phyloP scores from a whole-genome alignment of 1,140 invertebrate species.

The Wiebesia pumilae region DNA sequence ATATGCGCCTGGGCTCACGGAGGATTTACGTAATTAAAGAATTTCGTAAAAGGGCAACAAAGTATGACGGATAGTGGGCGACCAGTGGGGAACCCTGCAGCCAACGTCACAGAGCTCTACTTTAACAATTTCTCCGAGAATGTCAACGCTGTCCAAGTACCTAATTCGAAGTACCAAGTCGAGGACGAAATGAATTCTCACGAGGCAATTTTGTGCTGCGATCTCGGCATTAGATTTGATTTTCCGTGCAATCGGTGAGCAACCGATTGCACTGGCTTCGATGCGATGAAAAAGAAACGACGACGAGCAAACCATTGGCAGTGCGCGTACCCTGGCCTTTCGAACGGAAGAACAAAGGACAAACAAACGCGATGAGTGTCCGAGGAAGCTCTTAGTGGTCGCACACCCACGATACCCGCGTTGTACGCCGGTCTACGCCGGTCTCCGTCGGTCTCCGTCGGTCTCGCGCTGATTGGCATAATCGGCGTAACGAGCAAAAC shows the following conservation, averaged over 20 bases:
- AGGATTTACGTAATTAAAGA: no score
- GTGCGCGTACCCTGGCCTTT: background rate
- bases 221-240: background rate
- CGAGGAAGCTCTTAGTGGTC: conserved; percentile 8
- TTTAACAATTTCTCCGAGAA: no score
- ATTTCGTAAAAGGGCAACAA: no score
- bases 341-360: background rate
- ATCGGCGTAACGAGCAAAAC: conserved; percentile 62
- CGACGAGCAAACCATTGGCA: background rate
- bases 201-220: background rate
- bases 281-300: background rate
- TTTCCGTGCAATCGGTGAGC: background rate
- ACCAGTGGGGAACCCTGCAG: no score
- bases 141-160: no score
- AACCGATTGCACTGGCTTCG: background rate
- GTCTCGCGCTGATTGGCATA: conserved; percentile 48
- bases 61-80: no score
- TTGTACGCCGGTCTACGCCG: background rate
- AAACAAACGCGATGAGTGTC: background rate
- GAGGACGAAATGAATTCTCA: background rate
- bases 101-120: no score
- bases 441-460: no score
- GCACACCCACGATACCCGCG: conserved; percentile 50
- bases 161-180: no score
- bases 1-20: no score